Conservation (phyloP, 2,797 vertebrate genomes). For the Sebastes miniatus region DNA sequence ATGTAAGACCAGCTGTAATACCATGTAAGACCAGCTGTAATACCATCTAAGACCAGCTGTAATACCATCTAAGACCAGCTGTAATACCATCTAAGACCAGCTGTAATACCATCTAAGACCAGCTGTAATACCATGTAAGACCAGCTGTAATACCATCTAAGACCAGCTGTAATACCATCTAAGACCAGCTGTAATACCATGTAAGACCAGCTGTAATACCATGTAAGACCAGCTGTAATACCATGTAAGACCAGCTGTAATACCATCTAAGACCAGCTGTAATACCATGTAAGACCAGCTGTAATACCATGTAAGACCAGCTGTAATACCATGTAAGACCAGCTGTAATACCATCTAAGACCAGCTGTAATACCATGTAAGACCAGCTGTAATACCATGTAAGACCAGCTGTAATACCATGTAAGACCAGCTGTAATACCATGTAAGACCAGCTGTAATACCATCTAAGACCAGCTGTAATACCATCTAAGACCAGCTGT, state of each 20-base stretch:
- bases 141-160: too few species aligned
- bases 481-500: background rate
- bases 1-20: too few species aligned
- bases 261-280: background rate
- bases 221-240: too few species aligned
- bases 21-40: background rate
- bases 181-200: background rate
- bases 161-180: too few species aligned
- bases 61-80: background rate
- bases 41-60: background rate
- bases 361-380: background rate
- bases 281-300: fast-evolving
- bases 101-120: background rate
- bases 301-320: background rate
- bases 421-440: background rate
- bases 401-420: background rate
- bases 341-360: fast-evolving
- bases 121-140: background rate
- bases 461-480: background rate
- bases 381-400: too few species aligned
- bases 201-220: background rate
- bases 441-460: too few species aligned
- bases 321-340: background rate
- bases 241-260: too few species aligned
- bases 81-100: background rate